Evolutionary conservation across 2,797 vertebrate genomes (phyloP).

Genomic region (Allobates femoralis): DNA sequence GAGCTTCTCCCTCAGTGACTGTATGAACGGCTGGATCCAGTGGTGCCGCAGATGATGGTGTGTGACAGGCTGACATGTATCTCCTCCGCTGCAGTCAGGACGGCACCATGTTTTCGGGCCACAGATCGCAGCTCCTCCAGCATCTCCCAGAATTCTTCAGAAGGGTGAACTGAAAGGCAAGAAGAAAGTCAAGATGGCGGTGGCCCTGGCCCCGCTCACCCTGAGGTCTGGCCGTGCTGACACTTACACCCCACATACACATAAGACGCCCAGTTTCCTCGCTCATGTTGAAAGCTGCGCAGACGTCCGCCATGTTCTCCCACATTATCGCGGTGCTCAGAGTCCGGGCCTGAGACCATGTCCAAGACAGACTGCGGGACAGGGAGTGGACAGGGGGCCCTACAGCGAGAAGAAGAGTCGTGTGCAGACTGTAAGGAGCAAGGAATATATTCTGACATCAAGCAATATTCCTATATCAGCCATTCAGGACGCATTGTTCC

Average conservation of each 20-base stretch:
- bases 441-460: too few species aligned
- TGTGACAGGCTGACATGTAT: background rate
- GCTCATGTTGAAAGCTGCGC: conserved; percentile 89
- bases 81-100: background rate
- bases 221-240: background rate
- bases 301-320: conserved; percentile 85
- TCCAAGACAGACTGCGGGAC: conserved; percentile 79
- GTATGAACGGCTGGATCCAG: conserved; percentile 1
- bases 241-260: conserved; percentile 88
- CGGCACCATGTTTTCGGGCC: background rate
- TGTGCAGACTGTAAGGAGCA: too few species aligned
- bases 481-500: too few species aligned
- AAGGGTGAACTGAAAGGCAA: background rate
- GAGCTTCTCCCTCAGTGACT: background rate
- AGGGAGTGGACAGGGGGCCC: conserved; percentile 74
- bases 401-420: conserved; percentile 1
- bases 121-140: background rate
- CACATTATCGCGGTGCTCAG: conserved; percentile 74
- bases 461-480: too few species aligned
- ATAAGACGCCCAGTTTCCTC: conserved; percentile 93
- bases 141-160: background rate
- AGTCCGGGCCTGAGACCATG: conserved; percentile 82
- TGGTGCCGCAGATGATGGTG: background rate
- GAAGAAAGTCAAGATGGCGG: background rate
- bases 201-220: background rate